Base-by-base conservation (phyloP, 1,140 invertebrate genomes). In the Drosophila ficusphila region DNA sequence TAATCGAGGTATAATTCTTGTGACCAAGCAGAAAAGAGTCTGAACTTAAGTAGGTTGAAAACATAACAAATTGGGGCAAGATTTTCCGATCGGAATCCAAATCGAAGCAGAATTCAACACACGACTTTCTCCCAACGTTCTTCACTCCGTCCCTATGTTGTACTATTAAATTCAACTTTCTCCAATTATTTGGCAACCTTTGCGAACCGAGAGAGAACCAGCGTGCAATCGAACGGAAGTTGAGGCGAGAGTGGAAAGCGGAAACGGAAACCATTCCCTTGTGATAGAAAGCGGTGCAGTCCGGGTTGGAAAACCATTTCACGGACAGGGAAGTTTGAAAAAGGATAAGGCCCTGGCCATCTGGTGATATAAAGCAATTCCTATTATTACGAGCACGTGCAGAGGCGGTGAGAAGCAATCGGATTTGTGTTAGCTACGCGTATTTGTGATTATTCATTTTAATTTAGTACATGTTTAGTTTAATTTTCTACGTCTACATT, bases 1-100 rank as follows among this genome's bases (percentile, higher is more conserved):
- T 14, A 48, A 69, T 42, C 48, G 25, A 52, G 51, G 56, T 27
- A 48, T 68, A 64, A 81, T 67, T 74, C 68, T 82, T 88, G 82
- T 88, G 82, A 86, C 82, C 82, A 86, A 88, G 69, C 82, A 88
- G 78, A 75, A 74, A 62, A 70, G 82, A 86, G 82, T 86, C 82
- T 86, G 82, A 86, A 85, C 72, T 68, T 85, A 73, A 78, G 62
- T 86, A 88, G 77, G 78, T 81, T 86, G 77, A 88, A 67, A 57
- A 38, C 51, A 52, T 52, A 68, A 68, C 39, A 44, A 79, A 69
- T 46, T 61, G 29, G 70, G 41, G 27, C 46, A 38, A 61, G 52
- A 33, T 51, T 36, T 47, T 34, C 16, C 19, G 27, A 49, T 34
- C 19, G 56, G 16, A 12, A 33, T 16, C 16, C 44, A 14, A 48